Evolutionary conservation across 2,888 invertebrate species (phyloP).

Genomic region (Arge pagana): DNA sequence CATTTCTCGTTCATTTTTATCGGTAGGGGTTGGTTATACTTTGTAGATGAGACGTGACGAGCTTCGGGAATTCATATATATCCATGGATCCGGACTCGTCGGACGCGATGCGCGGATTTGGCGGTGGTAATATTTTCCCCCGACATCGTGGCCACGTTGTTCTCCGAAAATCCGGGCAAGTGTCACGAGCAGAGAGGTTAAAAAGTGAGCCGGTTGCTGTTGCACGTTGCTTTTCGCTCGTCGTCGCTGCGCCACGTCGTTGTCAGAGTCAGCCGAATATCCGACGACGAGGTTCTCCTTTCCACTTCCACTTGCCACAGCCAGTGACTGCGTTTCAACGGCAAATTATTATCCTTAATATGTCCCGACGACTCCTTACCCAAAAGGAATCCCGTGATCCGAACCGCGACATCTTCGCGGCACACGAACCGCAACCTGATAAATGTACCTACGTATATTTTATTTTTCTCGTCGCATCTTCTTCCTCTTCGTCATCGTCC

Average conservation of each 20-base stretch:
- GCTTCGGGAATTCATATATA: constrained; percentile 21
- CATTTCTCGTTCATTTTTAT: too few species aligned
- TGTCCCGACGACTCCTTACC: too few species aligned
- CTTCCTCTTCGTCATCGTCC: too few species aligned
- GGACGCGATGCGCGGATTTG: constrained; percentile 19
- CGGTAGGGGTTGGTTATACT: constrained; percentile 5
- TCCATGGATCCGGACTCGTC: background rate
- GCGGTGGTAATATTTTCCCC: constrained; percentile 38
- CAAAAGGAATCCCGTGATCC: too few species aligned
- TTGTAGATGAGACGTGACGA: too few species aligned
- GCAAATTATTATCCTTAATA: constrained; percentile 44
- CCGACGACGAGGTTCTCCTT: constrained; percentile 38
- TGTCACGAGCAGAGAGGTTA: constrained; percentile 55
- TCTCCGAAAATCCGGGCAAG: constrained; percentile 56
- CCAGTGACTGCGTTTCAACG: constrained; percentile 41
- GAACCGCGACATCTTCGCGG: too few species aligned
- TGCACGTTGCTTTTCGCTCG: constrained; percentile 10
- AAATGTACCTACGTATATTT: too few species aligned
- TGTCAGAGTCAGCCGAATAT: constrained; percentile 51
- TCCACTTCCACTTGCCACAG: constrained; percentile 26
- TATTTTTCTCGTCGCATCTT: too few species aligned
- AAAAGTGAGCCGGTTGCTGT: constrained; percentile 42
- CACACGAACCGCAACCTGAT: too few species aligned
- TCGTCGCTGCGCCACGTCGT: constrained; percentile 40
- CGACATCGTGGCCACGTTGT: constrained; percentile 52